Evolutionary conservation across 2,888 invertebrate genomes (phyloP).

Genomic region (Steromphala cineraria): DNA sequence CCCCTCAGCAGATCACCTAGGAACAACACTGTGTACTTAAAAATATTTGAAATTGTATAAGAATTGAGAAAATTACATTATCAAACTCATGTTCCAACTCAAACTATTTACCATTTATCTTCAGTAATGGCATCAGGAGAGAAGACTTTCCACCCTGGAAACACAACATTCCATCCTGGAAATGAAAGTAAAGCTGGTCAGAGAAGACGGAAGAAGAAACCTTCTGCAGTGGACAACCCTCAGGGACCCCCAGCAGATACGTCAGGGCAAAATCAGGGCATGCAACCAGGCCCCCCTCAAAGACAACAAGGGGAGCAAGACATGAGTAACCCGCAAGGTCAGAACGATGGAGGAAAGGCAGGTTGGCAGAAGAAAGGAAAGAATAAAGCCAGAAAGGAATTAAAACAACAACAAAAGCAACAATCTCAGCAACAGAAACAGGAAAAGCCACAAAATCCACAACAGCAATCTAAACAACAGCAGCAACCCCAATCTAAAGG

Average conservation of each 20-base stretch:
- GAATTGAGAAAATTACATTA: too few species aligned
- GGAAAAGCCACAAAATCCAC: constrained; percentile 1
- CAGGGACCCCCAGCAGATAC: too few species aligned
- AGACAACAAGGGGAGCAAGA: neutral
- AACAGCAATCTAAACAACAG: constrained; percentile 3
- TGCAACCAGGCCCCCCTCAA: neutral
- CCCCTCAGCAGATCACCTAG: too few species aligned
- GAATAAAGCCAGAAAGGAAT: constrained; percentile 2
- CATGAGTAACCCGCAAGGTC: neutral
- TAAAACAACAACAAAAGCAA: constrained; percentile 29
- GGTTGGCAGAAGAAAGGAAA: neutral
- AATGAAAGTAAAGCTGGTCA: neutral
- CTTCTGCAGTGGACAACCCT: neutral
- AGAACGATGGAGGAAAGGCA: neutral
- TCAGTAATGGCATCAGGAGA: too few species aligned
- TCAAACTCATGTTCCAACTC: too few species aligned
- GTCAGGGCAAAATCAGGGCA: too few species aligned
- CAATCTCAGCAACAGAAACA: neutral
- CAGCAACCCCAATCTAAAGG: neutral
- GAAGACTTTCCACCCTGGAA: too few species aligned
- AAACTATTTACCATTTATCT: too few species aligned
- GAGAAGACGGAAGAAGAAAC: neutral
- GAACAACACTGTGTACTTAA: too few species aligned
- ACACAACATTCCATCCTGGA: neutral
- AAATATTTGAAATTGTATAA: too few species aligned